A percentile compares a stretch with the other conserved stretches of the same genome.
These are phyloP conservation scores for Chelonia mydas DNA, from an alignment of 2,797 vertebrate species.

Conservation along the genomic window DNA sequence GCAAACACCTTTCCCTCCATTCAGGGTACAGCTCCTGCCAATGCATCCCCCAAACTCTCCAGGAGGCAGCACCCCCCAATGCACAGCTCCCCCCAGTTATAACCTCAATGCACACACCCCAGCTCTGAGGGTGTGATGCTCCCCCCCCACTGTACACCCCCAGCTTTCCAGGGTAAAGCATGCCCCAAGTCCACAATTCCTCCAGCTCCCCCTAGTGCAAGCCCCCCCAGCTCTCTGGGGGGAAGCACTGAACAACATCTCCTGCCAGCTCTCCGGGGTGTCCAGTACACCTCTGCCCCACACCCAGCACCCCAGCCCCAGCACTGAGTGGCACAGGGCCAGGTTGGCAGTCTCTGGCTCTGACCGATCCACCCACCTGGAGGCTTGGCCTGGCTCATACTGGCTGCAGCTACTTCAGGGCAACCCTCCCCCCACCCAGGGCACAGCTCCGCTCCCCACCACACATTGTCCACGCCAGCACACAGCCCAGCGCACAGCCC, in stretches of 20 bases:
- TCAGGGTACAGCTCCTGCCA: not conserved
- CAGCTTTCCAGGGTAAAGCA: no score
- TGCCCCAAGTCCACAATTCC: no score
- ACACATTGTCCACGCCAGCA: not conserved
- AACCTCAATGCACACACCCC: no score
- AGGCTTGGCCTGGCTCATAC: not conserved
- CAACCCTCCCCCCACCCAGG: not conserved
- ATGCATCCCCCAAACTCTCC: not conserved
- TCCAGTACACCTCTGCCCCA: not conserved
- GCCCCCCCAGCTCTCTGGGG: no score
- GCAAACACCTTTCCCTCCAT: no score
- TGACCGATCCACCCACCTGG: not conserved
- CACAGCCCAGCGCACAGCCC: not conserved
- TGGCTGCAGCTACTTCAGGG: not conserved
- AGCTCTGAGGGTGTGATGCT: no score
- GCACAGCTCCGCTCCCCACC: not conserved
- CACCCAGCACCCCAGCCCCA: not conserved
- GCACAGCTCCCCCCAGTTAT: no score
- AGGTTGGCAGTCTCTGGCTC: not conserved
- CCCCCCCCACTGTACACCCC: no score
- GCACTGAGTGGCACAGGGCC: no score
- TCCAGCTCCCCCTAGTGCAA: no score
- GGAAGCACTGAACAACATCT: not conserved
- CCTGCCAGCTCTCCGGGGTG: accelerated
- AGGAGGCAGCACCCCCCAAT: not conserved